Percentiles rank a stretch among this genome's conserved stretches.
phyloP scores from a whole-genome alignment of 2,113 vertebrate species.

The rabbit (Oryctolagus cuniculus) region mOryCun1.1 NC_091453.1:517501-518000 shows the following conservation, averaged over 20 bases:
- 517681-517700: slow-evolving; percentile 61
- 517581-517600: slow-evolving; percentile 57
- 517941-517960: slow-evolving; percentile 9
- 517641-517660: slow-evolving; percentile 64
- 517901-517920: slow-evolving; percentile 49
- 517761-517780: slow-evolving; percentile 80
- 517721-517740: slow-evolving; percentile 64
- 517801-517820: slow-evolving; percentile 65
- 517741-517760: slow-evolving; percentile 71
- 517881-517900: slow-evolving; percentile 41
- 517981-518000: slow-evolving; percentile 26
- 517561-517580: slow-evolving; percentile 34
- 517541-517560: slow-evolving; percentile 42
- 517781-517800: slow-evolving; percentile 76
- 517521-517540: slow-evolving; percentile 66
- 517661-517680: slow-evolving; percentile 74
- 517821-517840: slow-evolving; percentile 67
- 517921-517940: slow-evolving; percentile 26
- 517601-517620: slow-evolving; percentile 69
- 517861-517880: slow-evolving; percentile 56
- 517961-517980: slow-evolving; percentile 29
- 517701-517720: slow-evolving; percentile 74
- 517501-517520: slow-evolving; percentile 61
- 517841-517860: slow-evolving; percentile 66
- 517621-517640: slow-evolving; percentile 72